Percentiles rank a stretch among this genome's conserved stretches.
Evolutionary conservation across 2,888 invertebrate species (phyloP).

Genomic region (Cotesia congregata): DNA sequence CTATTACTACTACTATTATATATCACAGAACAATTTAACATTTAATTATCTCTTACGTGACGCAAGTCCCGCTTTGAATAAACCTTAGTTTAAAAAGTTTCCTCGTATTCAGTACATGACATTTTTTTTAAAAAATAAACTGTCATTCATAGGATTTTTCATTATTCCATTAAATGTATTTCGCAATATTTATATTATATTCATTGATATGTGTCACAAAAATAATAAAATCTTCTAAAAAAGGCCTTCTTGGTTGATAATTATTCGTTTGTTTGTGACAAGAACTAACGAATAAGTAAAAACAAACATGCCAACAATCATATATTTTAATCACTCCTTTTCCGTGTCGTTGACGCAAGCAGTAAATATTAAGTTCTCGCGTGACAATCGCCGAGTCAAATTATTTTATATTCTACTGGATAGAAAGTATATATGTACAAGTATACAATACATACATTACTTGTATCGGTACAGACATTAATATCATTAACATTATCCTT

Average conservation of each 20-base stretch:
- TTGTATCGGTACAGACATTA: not conserved
- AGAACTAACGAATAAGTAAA: constrained; percentile 1
- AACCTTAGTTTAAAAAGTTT: not conserved
- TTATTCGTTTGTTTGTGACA: not conserved
- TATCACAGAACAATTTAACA: not conserved
- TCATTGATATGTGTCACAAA: not conserved
- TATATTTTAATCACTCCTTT: not conserved
- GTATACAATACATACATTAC: not conserved
- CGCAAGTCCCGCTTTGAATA: constrained; percentile 13
- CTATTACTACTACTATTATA: too few relatives aligned
- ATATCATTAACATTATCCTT: not conserved
- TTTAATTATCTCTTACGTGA: constrained; percentile 25
- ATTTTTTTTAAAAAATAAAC: not conserved
- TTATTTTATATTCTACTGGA: not conserved
- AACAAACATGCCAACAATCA: not conserved
- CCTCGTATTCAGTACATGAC: constrained; percentile 8
- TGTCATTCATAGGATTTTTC: not conserved
- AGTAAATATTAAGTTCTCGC: not conserved
- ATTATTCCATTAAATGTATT: not conserved
- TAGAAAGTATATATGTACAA: not conserved
- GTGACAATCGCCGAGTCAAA: not conserved
- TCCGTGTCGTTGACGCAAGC: not conserved
- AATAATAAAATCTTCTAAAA: not conserved
- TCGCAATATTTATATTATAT: not conserved
- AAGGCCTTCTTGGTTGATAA: not conserved